Conservation (phyloP, 2,797 vertebrate species). For the Hephaestus fuliginosus region DNA sequence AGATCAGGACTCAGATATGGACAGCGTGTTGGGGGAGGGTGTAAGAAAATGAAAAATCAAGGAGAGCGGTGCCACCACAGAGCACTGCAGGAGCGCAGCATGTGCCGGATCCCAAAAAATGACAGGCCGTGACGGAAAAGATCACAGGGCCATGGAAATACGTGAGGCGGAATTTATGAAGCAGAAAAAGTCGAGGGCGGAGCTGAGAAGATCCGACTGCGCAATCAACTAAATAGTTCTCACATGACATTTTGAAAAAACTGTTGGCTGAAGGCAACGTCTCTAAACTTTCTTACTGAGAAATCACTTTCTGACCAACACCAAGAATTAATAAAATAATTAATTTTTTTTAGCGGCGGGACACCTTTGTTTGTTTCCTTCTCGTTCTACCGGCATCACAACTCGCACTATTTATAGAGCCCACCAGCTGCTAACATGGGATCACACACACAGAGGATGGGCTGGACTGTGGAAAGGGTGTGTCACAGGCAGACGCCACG, state of each 20-base stretch:
- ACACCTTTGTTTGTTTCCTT: constrained; percentile 48
- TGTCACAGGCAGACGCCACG: constrained; percentile 49
- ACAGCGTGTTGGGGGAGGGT: neutral
- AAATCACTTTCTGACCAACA: neutral
- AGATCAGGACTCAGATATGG: neutral
- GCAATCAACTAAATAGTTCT: neutral
- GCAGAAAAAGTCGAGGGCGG: neutral
- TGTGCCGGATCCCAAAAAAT: neutral
- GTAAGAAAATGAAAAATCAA: neutral
- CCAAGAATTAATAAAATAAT: neutral
- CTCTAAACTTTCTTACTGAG: neutral
- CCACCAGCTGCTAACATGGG: constrained; percentile 69
- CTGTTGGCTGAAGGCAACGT: neutral
- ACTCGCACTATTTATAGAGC: constrained; percentile 64
- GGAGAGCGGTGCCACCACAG: neutral
- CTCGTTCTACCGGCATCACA: constrained; percentile 40
- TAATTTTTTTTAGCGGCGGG: neutral
- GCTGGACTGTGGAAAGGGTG: constrained; percentile 72
- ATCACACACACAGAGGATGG: constrained; percentile 70
- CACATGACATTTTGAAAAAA: neutral
- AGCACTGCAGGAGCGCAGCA: neutral
- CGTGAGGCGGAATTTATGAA: constrained; percentile 16
- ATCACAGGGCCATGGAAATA: neutral
- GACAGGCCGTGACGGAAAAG: neutral
- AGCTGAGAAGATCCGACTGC: neutral